phyloP scores from a whole-genome alignment of 2,113 vertebrate species.

The Brachypteracias leptosomus region DNA sequence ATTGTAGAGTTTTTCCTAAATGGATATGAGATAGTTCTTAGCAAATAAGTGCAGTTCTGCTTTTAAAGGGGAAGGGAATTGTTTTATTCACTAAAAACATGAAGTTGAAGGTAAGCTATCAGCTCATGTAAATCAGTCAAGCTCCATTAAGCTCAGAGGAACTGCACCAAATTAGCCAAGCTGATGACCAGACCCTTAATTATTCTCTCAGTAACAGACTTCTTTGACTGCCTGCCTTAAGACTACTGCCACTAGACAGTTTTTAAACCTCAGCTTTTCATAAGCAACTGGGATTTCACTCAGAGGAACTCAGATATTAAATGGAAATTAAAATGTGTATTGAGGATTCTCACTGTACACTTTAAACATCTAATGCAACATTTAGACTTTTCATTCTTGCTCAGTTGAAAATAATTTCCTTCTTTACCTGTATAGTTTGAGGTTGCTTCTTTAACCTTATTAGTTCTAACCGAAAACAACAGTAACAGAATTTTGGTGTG shows the following conservation, averaged over 20 bases:
- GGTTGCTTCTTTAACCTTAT: background rate
- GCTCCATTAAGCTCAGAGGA: conserved; percentile 31
- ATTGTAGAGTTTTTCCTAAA: background rate
- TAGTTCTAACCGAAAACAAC: background rate
- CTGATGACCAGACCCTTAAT: background rate
- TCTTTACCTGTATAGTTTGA: background rate
- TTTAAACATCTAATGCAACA: conserved; percentile 10
- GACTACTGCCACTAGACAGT: background rate
- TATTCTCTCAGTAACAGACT: background rate
- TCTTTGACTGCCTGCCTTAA: conserved; percentile 12
- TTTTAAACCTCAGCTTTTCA: conserved; percentile 36
- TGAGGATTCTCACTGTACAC: conserved; percentile 27
- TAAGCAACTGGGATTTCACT: background rate
- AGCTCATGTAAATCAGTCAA: conserved; percentile 6
- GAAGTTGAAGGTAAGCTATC: background rate
- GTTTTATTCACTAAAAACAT: background rate
- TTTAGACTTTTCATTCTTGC: conserved; percentile 9
- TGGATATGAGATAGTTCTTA: background rate
- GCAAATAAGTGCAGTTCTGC: background rate
- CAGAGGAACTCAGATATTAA: conserved; percentile 28
- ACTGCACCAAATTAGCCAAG: background rate
- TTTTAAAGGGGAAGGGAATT: background rate
- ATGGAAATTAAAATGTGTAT: conserved; percentile 3
- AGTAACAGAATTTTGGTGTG: background rate
- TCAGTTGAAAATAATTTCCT: background rate